These are phyloP conservation scores for Saimiri boliviensis DNA, from an alignment of 2,113 vertebrate species.

Conservation along the genomic window DNA sequence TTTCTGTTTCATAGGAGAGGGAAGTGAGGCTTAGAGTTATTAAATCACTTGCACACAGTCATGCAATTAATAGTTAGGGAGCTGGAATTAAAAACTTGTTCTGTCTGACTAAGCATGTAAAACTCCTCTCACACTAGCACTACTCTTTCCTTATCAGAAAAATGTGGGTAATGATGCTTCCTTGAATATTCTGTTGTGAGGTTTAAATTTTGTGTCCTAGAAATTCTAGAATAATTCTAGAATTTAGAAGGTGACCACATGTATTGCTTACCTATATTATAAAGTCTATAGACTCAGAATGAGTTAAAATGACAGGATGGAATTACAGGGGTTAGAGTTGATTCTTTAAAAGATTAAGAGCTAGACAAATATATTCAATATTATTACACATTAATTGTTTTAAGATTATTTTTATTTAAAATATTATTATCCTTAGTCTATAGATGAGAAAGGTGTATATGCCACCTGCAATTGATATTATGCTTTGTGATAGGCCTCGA, in stretches of 20 bases:
- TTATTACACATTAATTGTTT: neutral
- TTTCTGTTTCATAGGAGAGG: neutral
- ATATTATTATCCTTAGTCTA: neutral
- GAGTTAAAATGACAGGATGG: neutral
- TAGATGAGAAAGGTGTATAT: neutral
- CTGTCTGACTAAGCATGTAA: neutral
- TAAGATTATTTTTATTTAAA: neutral
- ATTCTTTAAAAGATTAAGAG: neutral
- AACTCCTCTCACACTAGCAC: neutral
- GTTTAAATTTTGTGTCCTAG: neutral
- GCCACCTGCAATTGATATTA: neutral
- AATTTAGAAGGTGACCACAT: neutral
- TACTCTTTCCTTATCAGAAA: neutral
- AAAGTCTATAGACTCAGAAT: neutral
- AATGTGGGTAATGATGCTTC: neutral
- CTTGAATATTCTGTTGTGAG: neutral
- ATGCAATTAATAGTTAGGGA: neutral
- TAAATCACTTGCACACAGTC: neutral
- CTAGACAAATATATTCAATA: neutral
- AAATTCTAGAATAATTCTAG: neutral
- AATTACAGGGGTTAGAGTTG: rapidly evolving
- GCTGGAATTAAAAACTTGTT: neutral
- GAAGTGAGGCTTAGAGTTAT: neutral
- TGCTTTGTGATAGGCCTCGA: neutral
- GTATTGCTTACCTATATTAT: rapidly evolving